Evolutionary conservation across 2,888 invertebrate species (phyloP).

Genomic region (Tupiocoris notatus): DNA sequence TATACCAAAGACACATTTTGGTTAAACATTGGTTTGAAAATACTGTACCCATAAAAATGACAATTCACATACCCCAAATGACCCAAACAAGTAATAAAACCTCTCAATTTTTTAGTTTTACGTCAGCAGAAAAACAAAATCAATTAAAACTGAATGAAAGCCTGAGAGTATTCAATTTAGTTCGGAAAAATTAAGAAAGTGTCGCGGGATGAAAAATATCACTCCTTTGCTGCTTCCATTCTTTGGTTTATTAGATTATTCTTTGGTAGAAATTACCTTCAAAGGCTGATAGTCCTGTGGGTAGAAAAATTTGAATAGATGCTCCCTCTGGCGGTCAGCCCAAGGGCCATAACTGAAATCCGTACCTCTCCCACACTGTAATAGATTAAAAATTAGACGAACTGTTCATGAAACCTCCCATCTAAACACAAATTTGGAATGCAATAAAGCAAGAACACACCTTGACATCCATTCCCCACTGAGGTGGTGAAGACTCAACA

Average conservation of each 20-base stretch:
- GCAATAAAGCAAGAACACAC: conserved; percentile 52
- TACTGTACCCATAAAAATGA: background rate
- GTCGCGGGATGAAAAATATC: no score
- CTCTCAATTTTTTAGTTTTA: background rate
- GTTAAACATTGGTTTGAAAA: background rate
- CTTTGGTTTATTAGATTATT: no score
- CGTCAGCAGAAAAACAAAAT: no score
- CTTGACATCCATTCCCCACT: conserved; percentile 94
- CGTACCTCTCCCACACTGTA: conserved; percentile 81
- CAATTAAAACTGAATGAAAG: no score
- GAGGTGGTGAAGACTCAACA: conserved; percentile 88
- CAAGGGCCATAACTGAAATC: conserved; percentile 98
- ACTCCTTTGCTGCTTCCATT: no score
- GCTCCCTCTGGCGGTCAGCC: conserved; percentile 96
- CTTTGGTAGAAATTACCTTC: no score
- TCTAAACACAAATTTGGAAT: background rate
- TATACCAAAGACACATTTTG: no score
- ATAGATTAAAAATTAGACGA: conserved; percentile 29
- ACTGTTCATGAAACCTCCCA: background rate
- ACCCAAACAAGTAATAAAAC: background rate
- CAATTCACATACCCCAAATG: background rate
- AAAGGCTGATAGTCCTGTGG: conserved; percentile 82
- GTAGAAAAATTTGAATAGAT: conserved; percentile 93
- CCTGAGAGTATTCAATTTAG: no score
- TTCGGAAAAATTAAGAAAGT: no score